A percentile compares a stretch with the other conserved stretches of the same genome.
phyloP scores from a whole-genome alignment of 2,113 vertebrate species.

The Sinosuthora webbiana region DNA sequence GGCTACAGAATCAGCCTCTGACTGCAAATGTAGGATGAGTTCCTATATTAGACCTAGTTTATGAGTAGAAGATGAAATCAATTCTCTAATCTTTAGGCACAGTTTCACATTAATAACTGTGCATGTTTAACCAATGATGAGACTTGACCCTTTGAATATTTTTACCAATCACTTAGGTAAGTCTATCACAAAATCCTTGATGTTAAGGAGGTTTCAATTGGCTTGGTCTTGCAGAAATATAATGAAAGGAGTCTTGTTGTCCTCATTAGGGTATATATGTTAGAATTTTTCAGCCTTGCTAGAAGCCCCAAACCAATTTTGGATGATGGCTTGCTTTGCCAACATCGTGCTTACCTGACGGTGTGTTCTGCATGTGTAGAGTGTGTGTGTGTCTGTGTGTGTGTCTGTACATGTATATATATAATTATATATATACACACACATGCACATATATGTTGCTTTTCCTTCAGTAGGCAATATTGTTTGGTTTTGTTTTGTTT shows the following conservation, averaged over 20 bases:
- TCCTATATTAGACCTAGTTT: not conserved
- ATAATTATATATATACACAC: constrained; percentile 21
- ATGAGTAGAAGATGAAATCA: not conserved
- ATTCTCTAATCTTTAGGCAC: not conserved
- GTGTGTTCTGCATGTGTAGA: constrained; percentile 38
- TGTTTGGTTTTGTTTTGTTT: constrained; percentile 63
- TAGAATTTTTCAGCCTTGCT: not conserved
- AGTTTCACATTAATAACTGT: not conserved
- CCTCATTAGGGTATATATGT: not conserved
- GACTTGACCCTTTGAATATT: not conserved
- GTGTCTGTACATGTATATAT: constrained; percentile 37
- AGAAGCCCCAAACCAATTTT: not conserved
- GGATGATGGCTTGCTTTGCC: constrained; percentile 37
- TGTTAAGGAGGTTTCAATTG: not conserved
- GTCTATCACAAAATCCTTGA: not conserved
- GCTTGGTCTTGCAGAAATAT: not conserved
- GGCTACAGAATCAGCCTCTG: not conserved
- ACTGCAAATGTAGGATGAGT: not conserved
- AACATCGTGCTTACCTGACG: not conserved
- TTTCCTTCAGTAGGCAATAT: constrained; percentile 73
- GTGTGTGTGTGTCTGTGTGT: not conserved
- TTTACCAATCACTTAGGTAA: not conserved
- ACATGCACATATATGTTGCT: constrained; percentile 44
- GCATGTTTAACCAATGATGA: not conserved
- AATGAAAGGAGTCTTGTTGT: not conserved